A percentile compares a stretch with the other conserved stretches of the same genome.
phyloP scores from a whole-genome alignment of 2,888 invertebrate species.

The Dimorphilus gyrociliatus region DNA sequence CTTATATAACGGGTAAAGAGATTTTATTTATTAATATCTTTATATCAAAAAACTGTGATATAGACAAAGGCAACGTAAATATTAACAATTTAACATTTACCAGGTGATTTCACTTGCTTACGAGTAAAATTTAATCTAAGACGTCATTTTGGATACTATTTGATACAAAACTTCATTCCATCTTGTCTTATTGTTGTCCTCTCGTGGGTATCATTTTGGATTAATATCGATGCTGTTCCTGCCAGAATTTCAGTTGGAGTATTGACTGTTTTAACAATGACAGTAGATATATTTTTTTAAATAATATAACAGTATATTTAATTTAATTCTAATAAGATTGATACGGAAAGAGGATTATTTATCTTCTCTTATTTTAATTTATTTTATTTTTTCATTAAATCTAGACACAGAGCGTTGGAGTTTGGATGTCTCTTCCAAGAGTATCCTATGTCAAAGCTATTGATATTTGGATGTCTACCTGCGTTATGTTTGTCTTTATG shows the following conservation, averaged over 20 bases:
- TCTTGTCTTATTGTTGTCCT: slow-evolving; percentile 13
- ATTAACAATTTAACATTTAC: background rate
- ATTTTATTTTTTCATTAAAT: too few species aligned
- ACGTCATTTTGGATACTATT: slow-evolving; percentile 11
- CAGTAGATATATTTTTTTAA: too few species aligned
- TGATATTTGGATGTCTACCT: slow-evolving; percentile 12
- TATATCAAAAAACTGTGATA: too few species aligned
- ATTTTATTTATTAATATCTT: too few species aligned
- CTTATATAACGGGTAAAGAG: slow-evolving; percentile 4
- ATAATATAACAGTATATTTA: too few species aligned
- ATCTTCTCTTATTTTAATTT: too few species aligned
- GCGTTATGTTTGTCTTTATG: slow-evolving; percentile 9
- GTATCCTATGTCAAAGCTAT: slow-evolving; percentile 13
- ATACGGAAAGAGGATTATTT: too few species aligned
- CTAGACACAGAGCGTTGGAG: slow-evolving; percentile 9
- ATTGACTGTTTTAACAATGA: slow-evolving; percentile 12
- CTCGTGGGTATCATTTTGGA: slow-evolving; percentile 17
- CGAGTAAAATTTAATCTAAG: slow-evolving; percentile 10
- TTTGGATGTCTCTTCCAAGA: slow-evolving; percentile 11
- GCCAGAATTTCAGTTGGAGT: slow-evolving; percentile 15
- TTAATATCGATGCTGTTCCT: slow-evolving; percentile 14
- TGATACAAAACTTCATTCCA: slow-evolving; percentile 14
- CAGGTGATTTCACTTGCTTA: slow-evolving; percentile 13
- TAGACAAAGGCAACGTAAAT: too few species aligned
- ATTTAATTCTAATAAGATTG: too few species aligned